phyloP scores from a whole-genome alignment of 2,888 invertebrate genomes.

The Saturnia japonica region DNA sequence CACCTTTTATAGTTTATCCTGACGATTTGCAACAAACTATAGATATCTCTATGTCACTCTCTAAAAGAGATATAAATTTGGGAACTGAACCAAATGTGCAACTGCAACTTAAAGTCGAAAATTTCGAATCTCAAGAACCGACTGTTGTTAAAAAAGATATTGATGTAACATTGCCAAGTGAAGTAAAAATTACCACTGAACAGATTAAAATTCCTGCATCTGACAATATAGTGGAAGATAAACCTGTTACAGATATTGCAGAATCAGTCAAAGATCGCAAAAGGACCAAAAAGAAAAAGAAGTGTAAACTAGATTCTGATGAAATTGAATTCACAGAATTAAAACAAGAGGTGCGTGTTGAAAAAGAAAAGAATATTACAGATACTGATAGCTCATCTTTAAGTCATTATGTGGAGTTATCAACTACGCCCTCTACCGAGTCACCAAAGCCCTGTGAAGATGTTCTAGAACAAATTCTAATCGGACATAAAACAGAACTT shows the following conservation, averaged over 20 bases:
- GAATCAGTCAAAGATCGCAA: conserved; percentile 67
- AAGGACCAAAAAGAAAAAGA: conserved; percentile 85
- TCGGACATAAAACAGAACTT: conserved; percentile 51
- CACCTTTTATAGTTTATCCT: conserved; percentile 19
- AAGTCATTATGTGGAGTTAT: conserved; percentile 69
- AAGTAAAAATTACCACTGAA: conserved; percentile 53
- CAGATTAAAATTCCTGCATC: conserved; percentile 35
- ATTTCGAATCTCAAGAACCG: conserved; percentile 49
- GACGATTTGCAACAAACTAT: conserved; percentile 51
- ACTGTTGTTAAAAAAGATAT: conserved; percentile 65
- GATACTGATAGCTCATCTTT: conserved; percentile 72
- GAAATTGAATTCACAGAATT: conserved; percentile 49
- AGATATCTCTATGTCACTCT: conserved; percentile 64
- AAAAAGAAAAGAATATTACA: conserved; percentile 63
- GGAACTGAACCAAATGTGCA: conserved; percentile 58
- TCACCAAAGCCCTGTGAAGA: conserved; percentile 68
- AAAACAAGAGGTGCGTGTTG: conserved; percentile 43
- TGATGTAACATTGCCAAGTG: conserved; percentile 59
- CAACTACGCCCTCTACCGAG: conserved; percentile 72
- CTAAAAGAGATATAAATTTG: conserved; percentile 48
- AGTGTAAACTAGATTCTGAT: conserved; percentile 75
- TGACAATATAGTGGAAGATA: conserved; percentile 62
- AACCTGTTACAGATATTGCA: conserved; percentile 40
- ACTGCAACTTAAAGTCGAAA: conserved; percentile 62
- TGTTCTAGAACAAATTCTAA: conserved; percentile 34